Conservation (phyloP, 2,888 invertebrate genomes). For the Amiota minor region DNA sequence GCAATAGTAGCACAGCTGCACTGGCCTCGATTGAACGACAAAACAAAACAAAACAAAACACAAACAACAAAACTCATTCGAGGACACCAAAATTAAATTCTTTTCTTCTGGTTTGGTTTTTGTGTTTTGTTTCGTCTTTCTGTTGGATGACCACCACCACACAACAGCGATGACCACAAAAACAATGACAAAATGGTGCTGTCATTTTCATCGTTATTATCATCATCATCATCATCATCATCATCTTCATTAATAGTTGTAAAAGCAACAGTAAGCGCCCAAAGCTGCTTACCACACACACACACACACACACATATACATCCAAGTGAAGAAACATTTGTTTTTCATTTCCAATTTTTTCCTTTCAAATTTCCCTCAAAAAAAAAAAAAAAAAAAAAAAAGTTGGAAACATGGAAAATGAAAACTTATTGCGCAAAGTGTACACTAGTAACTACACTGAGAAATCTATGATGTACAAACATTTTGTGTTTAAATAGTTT, state of each 20-base stretch:
- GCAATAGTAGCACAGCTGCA: constrained; percentile 34
- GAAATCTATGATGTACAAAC: not conserved
- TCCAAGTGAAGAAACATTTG: constrained; percentile 36
- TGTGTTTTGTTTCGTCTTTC: constrained; percentile 27
- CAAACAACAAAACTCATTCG: constrained; percentile 28
- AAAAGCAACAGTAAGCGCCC: not conserved
- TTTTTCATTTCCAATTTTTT: constrained; percentile 28
- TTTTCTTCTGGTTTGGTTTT: constrained; percentile 27
- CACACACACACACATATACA: not conserved
- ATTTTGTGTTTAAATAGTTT: constrained; percentile 1
- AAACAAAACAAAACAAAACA: constrained; percentile 10
- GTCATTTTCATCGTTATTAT: not conserved
- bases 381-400: too few species aligned
- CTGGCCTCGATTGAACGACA: constrained; percentile 33
- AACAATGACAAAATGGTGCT: constrained; percentile 21
- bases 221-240: not conserved
- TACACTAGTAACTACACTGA: not conserved
- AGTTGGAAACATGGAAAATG: too few species aligned
- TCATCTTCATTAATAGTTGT: not conserved
- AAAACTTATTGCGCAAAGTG: not conserved
- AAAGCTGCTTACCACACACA: not conserved
- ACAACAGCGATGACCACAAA: not conserved
- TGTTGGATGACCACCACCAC: constrained; percentile 19
- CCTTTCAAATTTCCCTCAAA: constrained; percentile 25
- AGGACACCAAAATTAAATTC: constrained; percentile 37